Conservation (phyloP, 2,113 vertebrate species). For the Chaetodon trifascialis region DNA sequence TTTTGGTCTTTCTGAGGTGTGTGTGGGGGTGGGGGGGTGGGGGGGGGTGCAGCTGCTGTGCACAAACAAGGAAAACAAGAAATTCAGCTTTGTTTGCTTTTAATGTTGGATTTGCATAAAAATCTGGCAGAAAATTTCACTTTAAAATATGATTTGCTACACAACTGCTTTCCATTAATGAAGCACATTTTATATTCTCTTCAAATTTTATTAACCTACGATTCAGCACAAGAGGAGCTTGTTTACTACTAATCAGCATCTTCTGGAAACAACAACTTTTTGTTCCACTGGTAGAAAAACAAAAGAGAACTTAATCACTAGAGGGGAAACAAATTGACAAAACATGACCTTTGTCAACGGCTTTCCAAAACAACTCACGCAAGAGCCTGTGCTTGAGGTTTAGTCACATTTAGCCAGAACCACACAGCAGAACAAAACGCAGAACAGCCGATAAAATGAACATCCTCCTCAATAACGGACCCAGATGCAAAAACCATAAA, state of each 20-base stretch:
- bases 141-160: not conserved
- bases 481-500: slow-evolving; percentile 19
- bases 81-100: not conserved
- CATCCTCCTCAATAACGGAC: slow-evolving; percentile 8
- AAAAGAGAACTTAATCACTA: not conserved
- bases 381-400: not conserved
- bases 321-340: not conserved
- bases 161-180: not conserved
- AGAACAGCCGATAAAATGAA: not conserved
- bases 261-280: not conserved
- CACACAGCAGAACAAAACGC: not conserved
- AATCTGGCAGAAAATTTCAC: not conserved
- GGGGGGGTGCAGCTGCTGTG: not conserved
- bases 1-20: slow-evolving; percentile 1
- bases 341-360: not conserved
- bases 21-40: fast-evolving
- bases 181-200: not conserved
- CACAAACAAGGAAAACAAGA: not conserved
- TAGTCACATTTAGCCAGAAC: not conserved
- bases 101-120: not conserved
- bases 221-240: not conserved
- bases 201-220: too few relatives aligned
- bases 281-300: not conserved
- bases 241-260: not conserved
- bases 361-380: not conserved